Evolutionary conservation across 2,113 vertebrate genomes (phyloP).

Genomic region (Chrysochloris asiatica): DNA sequence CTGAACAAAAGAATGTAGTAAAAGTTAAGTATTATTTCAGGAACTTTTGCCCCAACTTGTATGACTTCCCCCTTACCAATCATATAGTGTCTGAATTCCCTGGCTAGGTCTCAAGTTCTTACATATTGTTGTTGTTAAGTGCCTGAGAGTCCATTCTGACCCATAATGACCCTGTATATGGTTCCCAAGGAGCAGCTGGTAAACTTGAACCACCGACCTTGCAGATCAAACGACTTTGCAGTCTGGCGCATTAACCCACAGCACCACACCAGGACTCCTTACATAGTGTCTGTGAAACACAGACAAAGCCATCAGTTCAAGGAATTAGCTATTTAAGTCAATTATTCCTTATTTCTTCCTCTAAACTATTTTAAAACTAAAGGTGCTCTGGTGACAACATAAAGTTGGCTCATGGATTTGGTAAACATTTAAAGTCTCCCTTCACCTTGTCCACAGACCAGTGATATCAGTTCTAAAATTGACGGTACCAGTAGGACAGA

Average conservation of each 20-base stretch:
- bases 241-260: too few species aligned
- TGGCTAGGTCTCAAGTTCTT: neutral
- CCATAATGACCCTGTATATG: too few species aligned
- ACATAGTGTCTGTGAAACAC: neutral
- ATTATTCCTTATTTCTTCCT: neutral
- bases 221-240: too few species aligned
- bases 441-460: neutral
- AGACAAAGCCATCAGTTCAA: neutral
- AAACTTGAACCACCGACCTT: too few species aligned
- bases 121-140: too few species aligned
- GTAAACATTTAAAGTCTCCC: neutral
- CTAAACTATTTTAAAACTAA: neutral
- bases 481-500: neutral
- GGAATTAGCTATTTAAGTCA: neutral
- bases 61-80: neutral
- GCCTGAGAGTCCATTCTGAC: too few species aligned
- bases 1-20: too few species aligned
- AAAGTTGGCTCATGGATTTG: neutral
- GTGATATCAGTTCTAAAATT: neutral
- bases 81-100: neutral
- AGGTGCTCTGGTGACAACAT: neutral
- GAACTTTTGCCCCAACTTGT: neutral
- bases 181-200: too few species aligned
- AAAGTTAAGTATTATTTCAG: neutral
- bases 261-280: too few species aligned